Conservation (phyloP, 2,113 vertebrate species). For the Otolemur garnettii region DNA sequence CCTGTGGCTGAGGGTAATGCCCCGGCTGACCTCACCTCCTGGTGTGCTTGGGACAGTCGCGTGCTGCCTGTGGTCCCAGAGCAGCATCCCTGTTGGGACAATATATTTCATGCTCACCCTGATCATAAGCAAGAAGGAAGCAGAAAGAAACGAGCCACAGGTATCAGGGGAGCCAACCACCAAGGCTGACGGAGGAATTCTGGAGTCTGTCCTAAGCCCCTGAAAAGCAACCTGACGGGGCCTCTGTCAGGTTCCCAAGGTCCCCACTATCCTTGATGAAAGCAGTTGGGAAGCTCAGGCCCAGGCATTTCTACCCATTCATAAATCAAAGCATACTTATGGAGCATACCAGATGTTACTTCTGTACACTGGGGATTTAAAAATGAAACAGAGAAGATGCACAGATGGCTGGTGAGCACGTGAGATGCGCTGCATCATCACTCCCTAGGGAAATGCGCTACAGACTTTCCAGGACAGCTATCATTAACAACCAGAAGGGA, state of each 20-base stretch:
- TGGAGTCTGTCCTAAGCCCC: not conserved
- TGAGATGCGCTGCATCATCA: no score
- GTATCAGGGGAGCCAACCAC: fast-evolving
- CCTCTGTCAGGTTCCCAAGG: not conserved
- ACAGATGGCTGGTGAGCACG: not conserved
- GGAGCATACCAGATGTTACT: not conserved
- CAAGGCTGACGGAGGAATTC: not conserved
- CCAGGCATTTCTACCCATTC: not conserved
- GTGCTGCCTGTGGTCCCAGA: not conserved
- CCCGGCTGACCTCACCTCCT: not conserved
- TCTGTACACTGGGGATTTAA: not conserved
- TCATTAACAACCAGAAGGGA: not conserved
- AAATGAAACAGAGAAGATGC: not conserved
- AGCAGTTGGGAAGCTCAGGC: not conserved
- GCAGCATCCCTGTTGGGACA: not conserved
- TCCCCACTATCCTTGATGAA: fast-evolving
- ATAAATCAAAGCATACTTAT: not conserved
- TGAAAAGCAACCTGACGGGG: not conserved
- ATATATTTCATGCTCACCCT: not conserved
- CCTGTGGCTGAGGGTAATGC: not conserved
- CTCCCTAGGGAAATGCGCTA: not conserved
- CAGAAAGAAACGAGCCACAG: not conserved
- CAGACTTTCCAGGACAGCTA: no score
- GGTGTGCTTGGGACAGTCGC: not conserved
- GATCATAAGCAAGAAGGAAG: not conserved